A percentile compares a stretch with the other conserved stretches of the same genome.
These are phyloP conservation scores for Polypterus bichir DNA, from an alignment of 2,113 vertebrate genomes.

Conservation along the genomic window DNA sequence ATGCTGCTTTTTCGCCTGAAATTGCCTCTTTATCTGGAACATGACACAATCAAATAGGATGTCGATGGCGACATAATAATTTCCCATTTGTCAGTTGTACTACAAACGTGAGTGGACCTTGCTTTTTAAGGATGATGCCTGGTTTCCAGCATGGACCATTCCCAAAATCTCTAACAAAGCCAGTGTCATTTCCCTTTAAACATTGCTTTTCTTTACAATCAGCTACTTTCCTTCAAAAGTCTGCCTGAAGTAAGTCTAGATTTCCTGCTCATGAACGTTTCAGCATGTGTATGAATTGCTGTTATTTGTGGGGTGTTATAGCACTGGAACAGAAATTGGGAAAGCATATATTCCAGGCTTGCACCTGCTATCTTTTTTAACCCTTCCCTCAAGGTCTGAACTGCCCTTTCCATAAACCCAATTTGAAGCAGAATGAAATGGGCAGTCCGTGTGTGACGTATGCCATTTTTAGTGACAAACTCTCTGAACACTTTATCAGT, in stretches of 20 bases:
- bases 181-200: background rate
- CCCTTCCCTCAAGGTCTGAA: background rate
- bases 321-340: background rate
- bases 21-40: no score
- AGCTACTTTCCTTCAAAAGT: background rate
- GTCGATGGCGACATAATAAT: no score
- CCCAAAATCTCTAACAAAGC: background rate
- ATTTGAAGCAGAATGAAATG: slow-evolving; percentile 1
- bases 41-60: no score
- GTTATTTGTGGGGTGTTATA: slow-evolving; percentile 2
- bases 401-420: background rate
- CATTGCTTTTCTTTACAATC: background rate
- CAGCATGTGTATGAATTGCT: background rate
- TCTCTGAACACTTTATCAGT: background rate
- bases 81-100: background rate
- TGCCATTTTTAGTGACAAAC: background rate
- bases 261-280: slow-evolving; percentile 1
- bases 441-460: background rate
- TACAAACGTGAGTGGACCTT: background rate
- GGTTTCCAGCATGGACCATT: background rate
- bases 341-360: background rate
- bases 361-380: no score
- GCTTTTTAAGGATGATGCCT: background rate
- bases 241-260: background rate
- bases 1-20: no score